Evolutionary conservation across 2,797 vertebrate species (phyloP), one percentile per base, ranked within the genome.

Genomic region (Acipenser transmontanus): DNA sequence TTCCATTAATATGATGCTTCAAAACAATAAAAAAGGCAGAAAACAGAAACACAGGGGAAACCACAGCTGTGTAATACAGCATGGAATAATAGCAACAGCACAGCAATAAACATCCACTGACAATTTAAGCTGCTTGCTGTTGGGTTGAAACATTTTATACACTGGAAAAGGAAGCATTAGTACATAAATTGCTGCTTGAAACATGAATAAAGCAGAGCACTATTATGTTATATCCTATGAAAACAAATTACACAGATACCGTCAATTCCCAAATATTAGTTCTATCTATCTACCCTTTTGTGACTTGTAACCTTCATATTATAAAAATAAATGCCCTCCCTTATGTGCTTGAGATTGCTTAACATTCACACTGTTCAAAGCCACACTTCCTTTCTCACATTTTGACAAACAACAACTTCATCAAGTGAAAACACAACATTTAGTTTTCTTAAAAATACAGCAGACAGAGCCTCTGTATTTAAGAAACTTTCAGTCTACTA

Each of bases 161-260:
- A 86, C 79, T 72, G 75, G 69, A 72, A 62, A 65, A 70, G 67
- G 67, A 64, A 77, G 78, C 74, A 68, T 48, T 67, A 66, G 66
- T 13, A 50, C 48, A 87, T 89, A 86, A 88, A 89, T 90, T 86
- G 80, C 61, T 62, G 54, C 69, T 74, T 80, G 78, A 75, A 82
- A 86, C 86, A 88, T 85, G 82, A 87, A 85, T 78, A 77, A 78
- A 77, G 76, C 77, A 59, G 59, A 70, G 74, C 73, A 73, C 78
- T 71, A 86, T 88, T 81, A 88, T 85, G 82, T 83, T 81, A 81
- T 84, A 88, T 86, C 82, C 79, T 68, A 71, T 68, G 70, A 75
- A 82, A 87, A 87, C 84, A 85, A 87, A 87, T 80, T 72, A 74
- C 20, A 34, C 20, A 34, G 20, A 34, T 34, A 34, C 20, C 2